Evolutionary conservation across 2,888 invertebrate genomes (phyloP), one percentile per base, ranked within the genome.

Genomic region (Alviniconcha strummeri): DNA sequence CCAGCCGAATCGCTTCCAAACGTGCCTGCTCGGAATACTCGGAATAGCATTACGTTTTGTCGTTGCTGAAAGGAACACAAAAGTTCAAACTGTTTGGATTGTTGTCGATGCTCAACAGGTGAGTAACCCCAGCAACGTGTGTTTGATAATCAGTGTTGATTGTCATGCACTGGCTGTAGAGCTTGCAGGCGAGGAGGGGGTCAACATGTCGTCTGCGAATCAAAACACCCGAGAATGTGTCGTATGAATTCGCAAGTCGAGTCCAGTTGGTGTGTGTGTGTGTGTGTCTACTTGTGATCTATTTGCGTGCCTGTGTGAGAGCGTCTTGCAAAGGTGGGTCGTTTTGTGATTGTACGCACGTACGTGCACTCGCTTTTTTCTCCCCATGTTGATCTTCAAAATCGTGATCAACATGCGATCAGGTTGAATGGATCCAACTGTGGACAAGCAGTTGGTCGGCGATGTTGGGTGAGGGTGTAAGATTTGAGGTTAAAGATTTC

Each of bases 1-100:
- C 19, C 7, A n/a, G 77, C 36, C 60, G 67, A 76, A 76, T 67
- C 82, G 54, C n/a, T 82, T 69, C 77, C 77, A 77, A 82, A 82
- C 82, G 82, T 82, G 82, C 82, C 82, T 75, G 76, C 82, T 56
- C 76, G 60, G 75, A 82, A 69, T 82, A 81, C 75, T 77, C 76
- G 82, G 77, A 82, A 75, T 82, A 82, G 77, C 69, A 57, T 67
- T 69, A 76, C 76, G 82, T 76, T 82, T 77, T 77, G 82, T 77
- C 69, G 77, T 57, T 67, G 82, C 82, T 36, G 60, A 9, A 82
- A 76, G 57, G n/a, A 60, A 57, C 19, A 54, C 72, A 55, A 36
- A 36, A 19, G 36, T 78, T 36, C 52, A 64, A 57, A 80, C 80
- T 67, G 55, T 17, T 11, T 3, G 69, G 77, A 69, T 56, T 82